A percentile compares a stretch with the other conserved stretches of the same genome.
phyloP scores from a whole-genome alignment of 2,888 invertebrate species.

The Pedicia rivosa region DNA sequence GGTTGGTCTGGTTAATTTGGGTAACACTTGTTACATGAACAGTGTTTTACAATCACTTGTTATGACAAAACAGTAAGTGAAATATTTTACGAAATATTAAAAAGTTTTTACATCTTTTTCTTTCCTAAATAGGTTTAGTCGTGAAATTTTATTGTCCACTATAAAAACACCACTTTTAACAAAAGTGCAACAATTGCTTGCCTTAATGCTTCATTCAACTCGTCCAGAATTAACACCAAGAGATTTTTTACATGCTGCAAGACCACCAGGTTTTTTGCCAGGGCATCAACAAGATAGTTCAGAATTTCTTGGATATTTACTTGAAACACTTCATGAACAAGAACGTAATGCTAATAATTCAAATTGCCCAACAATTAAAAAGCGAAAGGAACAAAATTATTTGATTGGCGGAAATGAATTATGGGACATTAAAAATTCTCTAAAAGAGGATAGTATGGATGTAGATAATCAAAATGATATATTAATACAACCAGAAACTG shows the following conservation, averaged over 20 bases:
- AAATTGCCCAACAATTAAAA: not conserved
- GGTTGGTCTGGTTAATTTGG: conserved; percentile 65
- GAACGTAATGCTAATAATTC: conserved; percentile 34
- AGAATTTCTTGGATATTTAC: conserved; percentile 57
- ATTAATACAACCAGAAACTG: not conserved
- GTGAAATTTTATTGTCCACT: conserved; percentile 42
- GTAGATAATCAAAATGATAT: not conserved
- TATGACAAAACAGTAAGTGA: conserved; percentile 55
- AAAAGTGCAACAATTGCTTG: conserved; percentile 57
- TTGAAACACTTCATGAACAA: conserved; percentile 51
- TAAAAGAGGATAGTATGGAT: not conserved
- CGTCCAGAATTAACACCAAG: conserved; percentile 50
- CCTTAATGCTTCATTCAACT: conserved; percentile 50
- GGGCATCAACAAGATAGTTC: conserved; percentile 80
- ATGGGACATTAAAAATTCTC: not conserved
- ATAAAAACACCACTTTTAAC: conserved; percentile 40
- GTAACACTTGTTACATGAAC: conserved; percentile 84
- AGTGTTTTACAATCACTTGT: conserved; percentile 70
- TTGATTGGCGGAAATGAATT: not conserved
- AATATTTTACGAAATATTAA: conserved; percentile 7
- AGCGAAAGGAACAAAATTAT: conserved; percentile 2
- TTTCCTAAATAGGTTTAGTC: conserved; percentile 39
- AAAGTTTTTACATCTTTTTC: not conserved
- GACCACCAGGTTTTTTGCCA: conserved; percentile 59
- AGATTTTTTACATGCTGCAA: conserved; percentile 51